Evolutionary conservation across 2,113 vertebrate genomes (phyloP), one percentile per base, ranked within the genome.

Genomic region (Meriones unguiculatus): DNA sequence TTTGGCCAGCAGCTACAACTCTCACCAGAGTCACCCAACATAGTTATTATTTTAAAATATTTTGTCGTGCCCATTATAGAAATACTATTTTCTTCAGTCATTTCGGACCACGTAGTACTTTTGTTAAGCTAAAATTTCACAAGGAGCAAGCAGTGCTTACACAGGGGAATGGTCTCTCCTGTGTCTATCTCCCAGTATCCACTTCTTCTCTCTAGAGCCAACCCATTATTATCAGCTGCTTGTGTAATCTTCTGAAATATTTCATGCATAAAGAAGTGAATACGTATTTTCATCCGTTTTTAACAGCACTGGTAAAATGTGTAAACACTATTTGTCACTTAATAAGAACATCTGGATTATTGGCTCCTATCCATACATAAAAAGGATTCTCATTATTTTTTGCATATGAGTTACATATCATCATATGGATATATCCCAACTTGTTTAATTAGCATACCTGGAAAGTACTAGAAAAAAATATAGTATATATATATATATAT

Each of bases 91-190:
- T 64, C 15, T 75, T 77, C 78, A 88, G 46, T 93, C 73, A 64
- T 87, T 89, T 96, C 73, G 80, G 54, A 96, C 87, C 76, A 10
- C 4, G 35, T 77, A 93, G 28, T 80, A 84, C 72, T 88, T 95
- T 95, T 65, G 78, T 32, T 93, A 93, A 50, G 77, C 50, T 95
- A 70, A 94, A 52, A 78, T 91, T 97, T 86, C 50, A 84, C 87
- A 96, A 94, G 69, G 5, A 38, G 35, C 57, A 85, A 91, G 64
- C 57, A 90, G 84, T 57, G 64, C 6, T 94, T 96, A 91, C 54
- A n/a, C 91, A 87, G 13, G 73, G 46, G 52, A 96, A 92, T 92
- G 22, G 12, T 76, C 32, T 94, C 52, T 76, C 67, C 90, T 50
- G 91, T 30, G 67, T 75, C 46, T 87, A 32, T 87, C 35, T 97